Evolutionary conservation across 2,797 vertebrate genomes (phyloP), one percentile per base, ranked within the genome.

Genomic region (Chloroceryle inda): DNA sequence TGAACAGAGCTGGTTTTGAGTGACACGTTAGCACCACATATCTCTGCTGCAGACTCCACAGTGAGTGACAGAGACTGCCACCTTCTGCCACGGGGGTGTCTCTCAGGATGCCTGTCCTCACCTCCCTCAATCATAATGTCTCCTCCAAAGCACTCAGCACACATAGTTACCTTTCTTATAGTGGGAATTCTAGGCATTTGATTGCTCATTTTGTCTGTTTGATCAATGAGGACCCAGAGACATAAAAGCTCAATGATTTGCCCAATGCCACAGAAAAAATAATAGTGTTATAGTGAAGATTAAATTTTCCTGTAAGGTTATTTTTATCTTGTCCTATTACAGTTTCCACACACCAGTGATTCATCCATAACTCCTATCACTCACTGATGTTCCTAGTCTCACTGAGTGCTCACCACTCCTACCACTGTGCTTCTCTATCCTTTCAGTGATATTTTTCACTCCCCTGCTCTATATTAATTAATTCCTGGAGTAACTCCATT

Each of bases 31-130:
- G 9, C 53, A 66, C 19, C 19, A 33, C 16, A 13, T 5, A 5
- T 4, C 21, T 56, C 13, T 40, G 42, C 15, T 67, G 40, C 16
- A 47, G 33, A 38, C 20, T 67, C 4, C 10, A 12, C 2, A 13
- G 19, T 31, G 33, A 50, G 52, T 33, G 44, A 33, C 35, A n/a
- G n/a, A 50, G 21, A 24, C 26, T 73, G 21, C 26, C 50, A 52
- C 27, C 50, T 27, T 27, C 49, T 64, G 33, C 7, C 31, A 37
- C 21, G 14, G 19, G 20, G 5, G 18, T 0, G 0, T 22, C 56
- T 6, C 56, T 14, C 22, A 52, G 29, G 45, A 86, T 6, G 3
- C 50, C 27, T 18, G 79, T 5, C 20, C 3, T 0, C 6, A 35
- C 9, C n/a, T 33, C 23, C 33, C 20, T n/a, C 17, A 29, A 12